Evolutionary conservation across 2,113 vertebrate species (phyloP).

Genomic region (Paramisgurnus dabryanus): DNA sequence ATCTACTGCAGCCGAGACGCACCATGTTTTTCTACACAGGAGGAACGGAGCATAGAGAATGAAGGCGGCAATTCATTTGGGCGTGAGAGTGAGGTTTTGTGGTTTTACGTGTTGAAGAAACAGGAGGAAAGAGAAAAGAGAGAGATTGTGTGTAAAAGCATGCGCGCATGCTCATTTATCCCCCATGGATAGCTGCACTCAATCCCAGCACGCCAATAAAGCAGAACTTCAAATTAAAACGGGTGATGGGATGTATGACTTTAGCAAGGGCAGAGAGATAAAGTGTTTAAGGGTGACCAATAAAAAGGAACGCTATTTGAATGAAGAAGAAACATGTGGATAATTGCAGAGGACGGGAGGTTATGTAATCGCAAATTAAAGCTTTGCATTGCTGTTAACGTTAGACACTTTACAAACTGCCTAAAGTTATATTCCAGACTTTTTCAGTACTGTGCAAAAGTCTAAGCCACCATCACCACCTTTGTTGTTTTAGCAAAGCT

Average conservation of each 20-base stretch:
- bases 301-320: background rate
- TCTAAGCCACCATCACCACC: too few species aligned
- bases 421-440: too few species aligned
- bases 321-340: background rate
- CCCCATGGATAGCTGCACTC: slow-evolving; percentile 27
- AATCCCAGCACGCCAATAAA: slow-evolving; percentile 47
- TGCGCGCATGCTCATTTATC: slow-evolving; percentile 19
- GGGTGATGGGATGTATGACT: slow-evolving; percentile 12
- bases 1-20: slow-evolving; percentile 54
- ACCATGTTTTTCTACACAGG: slow-evolving; percentile 43
- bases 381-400: background rate
- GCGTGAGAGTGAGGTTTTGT: slow-evolving; percentile 59
- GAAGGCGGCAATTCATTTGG: slow-evolving; percentile 59
- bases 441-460: too few species aligned
- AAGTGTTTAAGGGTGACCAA: slow-evolving; percentile 9
- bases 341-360: background rate
- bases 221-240: slow-evolving; percentile 45
- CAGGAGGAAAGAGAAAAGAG: slow-evolving; percentile 32
- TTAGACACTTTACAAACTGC: background rate
- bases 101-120: slow-evolving; percentile 36
- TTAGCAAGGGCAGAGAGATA: slow-evolving; percentile 35
- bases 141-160: slow-evolving; percentile 26
- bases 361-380: slow-evolving; percentile 41
- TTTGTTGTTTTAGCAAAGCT: too few species aligned
- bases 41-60: slow-evolving; percentile 47